phyloP scores from a whole-genome alignment of 2,888 invertebrate species.

The Agrochola lota region DNA sequence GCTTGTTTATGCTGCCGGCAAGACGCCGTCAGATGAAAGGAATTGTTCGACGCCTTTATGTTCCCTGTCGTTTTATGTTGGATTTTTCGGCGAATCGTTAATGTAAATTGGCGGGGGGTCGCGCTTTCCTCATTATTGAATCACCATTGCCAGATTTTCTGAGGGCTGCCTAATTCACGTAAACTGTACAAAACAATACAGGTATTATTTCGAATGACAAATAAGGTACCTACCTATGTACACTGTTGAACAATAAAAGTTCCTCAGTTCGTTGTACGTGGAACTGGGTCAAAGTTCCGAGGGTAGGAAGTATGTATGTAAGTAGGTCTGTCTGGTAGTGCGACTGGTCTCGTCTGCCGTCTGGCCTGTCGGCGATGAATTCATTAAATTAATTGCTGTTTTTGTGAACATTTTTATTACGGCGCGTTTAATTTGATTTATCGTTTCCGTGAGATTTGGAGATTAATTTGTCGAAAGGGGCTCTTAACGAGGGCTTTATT shows the following conservation, averaged over 20 bases:
- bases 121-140: constrained; percentile 75
- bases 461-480: constrained; percentile 58
- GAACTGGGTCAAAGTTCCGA: constrained; percentile 85
- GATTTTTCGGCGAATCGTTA: constrained; percentile 75
- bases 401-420: constrained; percentile 67
- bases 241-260: constrained; percentile 75
- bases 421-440: constrained; percentile 66
- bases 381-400: constrained; percentile 68
- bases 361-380: constrained; percentile 68
- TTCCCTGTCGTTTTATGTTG: constrained; percentile 68
- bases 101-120: constrained; percentile 77
- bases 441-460: constrained; percentile 59
- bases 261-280: constrained; percentile 72
- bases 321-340: constrained; percentile 73
- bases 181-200: constrained; percentile 8
- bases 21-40: constrained; percentile 75
- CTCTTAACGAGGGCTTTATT: constrained; percentile 53
- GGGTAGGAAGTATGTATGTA: constrained; percentile 79
- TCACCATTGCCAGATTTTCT: constrained; percentile 30
- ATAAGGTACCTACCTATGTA: neutral
- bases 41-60: constrained; percentile 68
- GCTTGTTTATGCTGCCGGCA: constrained; percentile 67
- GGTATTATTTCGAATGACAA: constrained; percentile 44
- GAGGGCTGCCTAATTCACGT: constrained; percentile 39
- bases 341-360: constrained; percentile 60